Evolutionary conservation across 2,113 vertebrate genomes (phyloP).

Genomic region (Mormyrus iriodes): DNA sequence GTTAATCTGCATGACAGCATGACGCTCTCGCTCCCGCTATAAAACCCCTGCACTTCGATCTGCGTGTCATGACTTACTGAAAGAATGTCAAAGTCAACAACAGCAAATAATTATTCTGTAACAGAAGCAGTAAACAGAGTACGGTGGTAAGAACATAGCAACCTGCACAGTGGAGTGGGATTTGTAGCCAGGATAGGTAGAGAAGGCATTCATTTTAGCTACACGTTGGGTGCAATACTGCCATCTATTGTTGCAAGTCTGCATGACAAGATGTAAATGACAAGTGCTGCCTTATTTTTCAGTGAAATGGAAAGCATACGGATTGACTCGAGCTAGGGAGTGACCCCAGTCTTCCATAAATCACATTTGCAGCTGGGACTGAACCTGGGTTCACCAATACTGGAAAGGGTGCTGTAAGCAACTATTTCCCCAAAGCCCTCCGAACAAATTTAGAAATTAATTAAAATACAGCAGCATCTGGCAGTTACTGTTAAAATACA

Average conservation of each 20-base stretch:
- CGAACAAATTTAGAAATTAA: conserved; percentile 11
- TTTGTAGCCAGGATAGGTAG: not conserved
- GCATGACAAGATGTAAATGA: not conserved
- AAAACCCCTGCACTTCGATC: not conserved
- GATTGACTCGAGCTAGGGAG: not conserved
- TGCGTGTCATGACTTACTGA: not conserved
- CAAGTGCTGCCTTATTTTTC: not conserved
- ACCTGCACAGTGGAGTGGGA: not conserved
- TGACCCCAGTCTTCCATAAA: not conserved
- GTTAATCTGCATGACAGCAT: not conserved
- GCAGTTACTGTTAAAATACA: conserved; percentile 9
- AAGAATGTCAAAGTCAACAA: not conserved
- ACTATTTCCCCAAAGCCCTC: not conserved
- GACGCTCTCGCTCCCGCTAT: not conserved
- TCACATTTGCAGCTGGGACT: not conserved
- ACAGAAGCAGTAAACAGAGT: not conserved
- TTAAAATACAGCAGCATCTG: conserved; percentile 8
- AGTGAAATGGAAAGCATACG: not conserved
- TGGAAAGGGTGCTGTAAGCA: not conserved
- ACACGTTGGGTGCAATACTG: conserved; percentile 35
- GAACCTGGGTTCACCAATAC: not conserved
- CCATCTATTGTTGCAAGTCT: conserved; percentile 35
- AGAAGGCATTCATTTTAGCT: not conserved
- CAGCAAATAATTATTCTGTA: not conserved
- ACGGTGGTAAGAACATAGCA: not conserved